Evolutionary conservation across 2,113 vertebrate species (phyloP).

Genomic region (Pyrgilauda ruficollis): DNA sequence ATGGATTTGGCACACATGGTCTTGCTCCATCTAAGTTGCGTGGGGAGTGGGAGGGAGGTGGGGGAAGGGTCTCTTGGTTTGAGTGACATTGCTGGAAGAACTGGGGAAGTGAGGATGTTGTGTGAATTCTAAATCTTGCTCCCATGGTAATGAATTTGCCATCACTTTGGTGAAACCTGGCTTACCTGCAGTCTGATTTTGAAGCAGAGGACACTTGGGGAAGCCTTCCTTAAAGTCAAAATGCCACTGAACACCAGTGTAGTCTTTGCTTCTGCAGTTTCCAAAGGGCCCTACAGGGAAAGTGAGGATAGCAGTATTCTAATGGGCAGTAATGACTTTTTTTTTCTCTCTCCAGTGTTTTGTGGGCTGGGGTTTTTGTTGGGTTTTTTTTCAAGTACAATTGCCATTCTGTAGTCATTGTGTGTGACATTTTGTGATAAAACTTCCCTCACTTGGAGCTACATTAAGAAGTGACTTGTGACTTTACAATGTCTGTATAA

Average conservation of each 20-base stretch:
- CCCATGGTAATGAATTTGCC: not conserved
- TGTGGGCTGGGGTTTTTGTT: not conserved
- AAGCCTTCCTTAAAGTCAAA: not conserved
- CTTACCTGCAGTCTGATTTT: not conserved
- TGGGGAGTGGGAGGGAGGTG: not conserved
- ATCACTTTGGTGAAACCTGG: not conserved
- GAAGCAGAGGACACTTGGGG: not conserved
- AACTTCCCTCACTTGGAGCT: not conserved
- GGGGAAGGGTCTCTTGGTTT: not conserved
- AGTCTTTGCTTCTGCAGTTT: not conserved
- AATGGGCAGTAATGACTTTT: not conserved
- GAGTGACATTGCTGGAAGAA: not conserved
- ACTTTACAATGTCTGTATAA: not conserved
- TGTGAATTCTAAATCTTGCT: not conserved
- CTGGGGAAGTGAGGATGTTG: not conserved
- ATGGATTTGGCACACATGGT: rapidly evolving
- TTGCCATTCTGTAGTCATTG: not conserved
- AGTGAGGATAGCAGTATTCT: not conserved
- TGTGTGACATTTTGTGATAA: not conserved
- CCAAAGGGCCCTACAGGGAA: not conserved
- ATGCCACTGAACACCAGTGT: too few relatives aligned
- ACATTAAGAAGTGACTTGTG: not conserved
- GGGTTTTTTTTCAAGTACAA: not conserved
- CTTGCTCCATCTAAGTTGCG: not conserved
- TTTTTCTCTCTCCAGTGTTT: not conserved